Base-by-base conservation (phyloP, 2,888 invertebrate genomes). In the Helleia helle region DNA sequence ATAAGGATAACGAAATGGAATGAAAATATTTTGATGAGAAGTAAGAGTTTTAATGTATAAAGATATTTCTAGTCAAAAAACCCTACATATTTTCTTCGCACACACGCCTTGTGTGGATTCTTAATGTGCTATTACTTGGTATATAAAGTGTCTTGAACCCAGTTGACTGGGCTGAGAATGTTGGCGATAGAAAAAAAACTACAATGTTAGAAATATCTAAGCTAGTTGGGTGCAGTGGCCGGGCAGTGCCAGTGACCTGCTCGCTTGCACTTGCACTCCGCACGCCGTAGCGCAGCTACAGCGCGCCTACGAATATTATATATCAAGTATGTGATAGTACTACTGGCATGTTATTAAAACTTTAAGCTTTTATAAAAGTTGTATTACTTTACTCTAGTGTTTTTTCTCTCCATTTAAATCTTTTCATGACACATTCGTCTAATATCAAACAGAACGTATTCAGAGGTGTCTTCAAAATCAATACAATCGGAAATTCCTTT, bases 161-260 rank as follows among this genome's bases (percentile, higher is more conserved):
- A 48, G 62, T 63, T 62, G 61, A 51, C 52, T 53, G 61, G 55
- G 66, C 65, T 66, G 69, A 66, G 79, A 81, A 80, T 80, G 77
- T 62, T 59, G 59, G 72, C 58, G 69, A 74, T 74, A 80, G 72
- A 75, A 83, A 80, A 73, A 70, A 80, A 77, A 80, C 58, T 69
- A 71, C 72, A 71, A 66, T 65, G 74, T 80, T 79, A 81, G 81
- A 80, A 72, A 71, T 74, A 77, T 81, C 79, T 81, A 81, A 79
- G 76, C 72, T 65, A 71, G 75, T 65, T 54, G 80, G 62, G 83
- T 77, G 80, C 81, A 83, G 64, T 81, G 83, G 65, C 83, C 80
- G 72, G 41, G 54, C 56, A 65, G 79, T 75, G 83, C 71, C 83
- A 80, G 63, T 83, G 84, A 84, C 84, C 81, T 54, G 75, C 43